Evolutionary conservation across 1,140 invertebrate species (phyloP), one percentile per base, ranked within the genome.

Genomic region (Archivesica marissinica): DNA sequence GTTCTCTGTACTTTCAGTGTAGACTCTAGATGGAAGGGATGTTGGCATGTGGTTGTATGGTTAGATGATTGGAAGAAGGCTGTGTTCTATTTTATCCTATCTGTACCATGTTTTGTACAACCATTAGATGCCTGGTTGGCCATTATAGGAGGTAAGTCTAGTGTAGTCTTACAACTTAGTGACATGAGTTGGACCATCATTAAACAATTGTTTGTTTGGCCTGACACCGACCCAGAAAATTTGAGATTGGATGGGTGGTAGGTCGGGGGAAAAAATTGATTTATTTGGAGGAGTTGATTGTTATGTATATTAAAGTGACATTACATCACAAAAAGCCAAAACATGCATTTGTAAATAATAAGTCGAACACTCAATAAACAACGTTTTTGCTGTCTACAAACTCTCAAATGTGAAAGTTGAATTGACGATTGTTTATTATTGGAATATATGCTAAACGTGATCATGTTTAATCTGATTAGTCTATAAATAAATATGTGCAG

Each of bases 21-120:
- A n/a, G 81, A 84, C 41, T 61, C 81, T 15, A n/a, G 52, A n/a
- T 86, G 72, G 61, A 39, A 72, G 59, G 59, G 66, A 23, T 66
- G 82, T 33, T 95, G 95, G 95, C 93, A 93, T 54, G 86, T 88
- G 20, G 92, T 95, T 35, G 87, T 95, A 64, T 92, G 92, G 91
- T 84, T 94, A 30, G 93, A 93, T 52, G 92, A 94, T 72, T 95
- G 95, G 95, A 94, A 94, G 80, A 94, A 94, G 86, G 93, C 93
- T 38, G 87, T 95, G 61, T 91, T 95, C 81, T 95, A 95, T 88
- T 79, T 94, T 30, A 88, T 93, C 13, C 87, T 95, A 41, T 93
- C 94, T 38, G 89, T 93, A 33, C 87, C 94, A 54, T 91, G 95
- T 83, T 95, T 95, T 89, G 91, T 95, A 86, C 93, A 93, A 88